Conservation (phyloP, 1,140 invertebrate species). For the Solen grandis region DNA sequence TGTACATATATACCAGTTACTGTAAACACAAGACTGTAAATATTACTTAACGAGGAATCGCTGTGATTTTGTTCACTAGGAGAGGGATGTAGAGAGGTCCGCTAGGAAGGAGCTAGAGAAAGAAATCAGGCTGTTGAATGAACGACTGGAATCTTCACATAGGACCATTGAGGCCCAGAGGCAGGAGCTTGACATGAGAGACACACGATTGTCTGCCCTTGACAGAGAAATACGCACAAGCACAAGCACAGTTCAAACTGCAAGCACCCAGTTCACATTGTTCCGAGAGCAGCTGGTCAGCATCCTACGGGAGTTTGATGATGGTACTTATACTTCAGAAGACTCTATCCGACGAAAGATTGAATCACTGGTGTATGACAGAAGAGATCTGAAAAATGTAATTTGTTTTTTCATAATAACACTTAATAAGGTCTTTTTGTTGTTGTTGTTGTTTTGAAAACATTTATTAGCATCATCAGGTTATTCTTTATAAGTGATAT, state of each 20-base stretch:
- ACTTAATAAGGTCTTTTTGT: no score
- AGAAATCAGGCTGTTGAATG: constrained; percentile 76
- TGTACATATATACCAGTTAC: no score
- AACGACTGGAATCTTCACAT: constrained; percentile 75
- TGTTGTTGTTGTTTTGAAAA: no score
- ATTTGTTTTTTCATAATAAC: no score
- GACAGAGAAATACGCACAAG: constrained; percentile 68
- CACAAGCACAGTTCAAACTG: constrained; percentile 60
- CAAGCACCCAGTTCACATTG: constrained; percentile 65
- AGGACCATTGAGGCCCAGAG: constrained; percentile 75
- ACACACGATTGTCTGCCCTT: constrained; percentile 64
- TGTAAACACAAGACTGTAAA: no score
- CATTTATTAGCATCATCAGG: no score
- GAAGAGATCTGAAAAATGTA: constrained; percentile 70
- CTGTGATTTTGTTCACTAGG: no score
- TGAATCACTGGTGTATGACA: constrained; percentile 55
- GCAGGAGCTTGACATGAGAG: constrained; percentile 75
- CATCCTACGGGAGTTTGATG: constrained; percentile 71
- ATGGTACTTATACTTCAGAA: constrained; percentile 67
- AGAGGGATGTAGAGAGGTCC: constrained; percentile 76
- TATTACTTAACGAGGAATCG: no score
- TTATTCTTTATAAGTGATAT: no score
- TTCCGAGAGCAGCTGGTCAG: constrained; percentile 77
- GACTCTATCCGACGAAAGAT: constrained; percentile 76
- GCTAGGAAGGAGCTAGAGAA: constrained; percentile 68